A percentile compares a stretch with the other conserved stretches of the same genome.
Conservation (phyloP, 2,797 vertebrate species). For the Neolamprologus multifasciatus region DNA sequence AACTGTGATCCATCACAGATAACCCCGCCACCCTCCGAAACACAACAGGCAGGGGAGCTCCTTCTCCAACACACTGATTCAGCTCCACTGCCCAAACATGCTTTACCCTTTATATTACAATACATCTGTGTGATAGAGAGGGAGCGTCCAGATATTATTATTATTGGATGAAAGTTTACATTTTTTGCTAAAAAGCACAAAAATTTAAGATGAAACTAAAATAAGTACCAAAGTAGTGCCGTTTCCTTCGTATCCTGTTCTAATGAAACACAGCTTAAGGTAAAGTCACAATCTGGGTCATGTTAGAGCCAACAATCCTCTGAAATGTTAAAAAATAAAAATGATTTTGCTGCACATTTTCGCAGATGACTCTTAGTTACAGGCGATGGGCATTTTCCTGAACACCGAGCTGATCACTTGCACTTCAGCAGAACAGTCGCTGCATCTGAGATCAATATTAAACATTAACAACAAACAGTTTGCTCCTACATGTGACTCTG, state of each 20-base stretch:
- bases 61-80: not conserved
- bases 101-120: not conserved
- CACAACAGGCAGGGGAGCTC: not conserved
- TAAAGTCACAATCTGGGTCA: not conserved
- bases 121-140: not conserved
- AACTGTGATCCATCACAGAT: not conserved
- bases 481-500: not conserved
- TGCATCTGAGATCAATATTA: slow-evolving; percentile 16
- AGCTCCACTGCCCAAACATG: not conserved
- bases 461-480: slow-evolving; percentile 25
- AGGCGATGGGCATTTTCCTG: not conserved
- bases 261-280: not conserved
- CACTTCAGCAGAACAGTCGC: not conserved
- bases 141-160: not conserved
- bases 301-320: not conserved
- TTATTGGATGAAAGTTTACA: not conserved
- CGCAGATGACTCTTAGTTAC: not conserved
- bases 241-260: not conserved
- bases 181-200: not conserved
- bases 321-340: not conserved
- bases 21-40: not conserved
- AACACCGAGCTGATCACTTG: slow-evolving; percentile 21
- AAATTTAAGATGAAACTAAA: not conserved
- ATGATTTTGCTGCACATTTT: not conserved
- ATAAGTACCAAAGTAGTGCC: not conserved